These are phyloP conservation scores for Drosophila lacteicornis DNA, from an alignment of 1,140 invertebrate species.

Conservation along the genomic window DNA sequence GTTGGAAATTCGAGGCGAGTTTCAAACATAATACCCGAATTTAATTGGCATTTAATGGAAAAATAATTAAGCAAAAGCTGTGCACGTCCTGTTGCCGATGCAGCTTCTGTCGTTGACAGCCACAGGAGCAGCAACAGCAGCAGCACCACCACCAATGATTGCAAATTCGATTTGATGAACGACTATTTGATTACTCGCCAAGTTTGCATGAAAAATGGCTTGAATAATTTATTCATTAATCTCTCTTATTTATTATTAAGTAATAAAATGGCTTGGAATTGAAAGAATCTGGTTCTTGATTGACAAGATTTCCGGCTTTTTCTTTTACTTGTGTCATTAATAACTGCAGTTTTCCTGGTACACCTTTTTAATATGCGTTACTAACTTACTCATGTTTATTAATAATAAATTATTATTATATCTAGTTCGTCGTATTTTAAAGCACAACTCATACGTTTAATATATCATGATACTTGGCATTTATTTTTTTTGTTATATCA, in stretches of 20 bases:
- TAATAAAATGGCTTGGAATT: neutral
- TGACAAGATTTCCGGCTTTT: neutral
- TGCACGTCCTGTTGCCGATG: constrained; percentile 7
- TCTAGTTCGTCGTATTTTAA: neutral
- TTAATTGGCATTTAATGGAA: constrained; percentile 70
- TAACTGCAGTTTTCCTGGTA: neutral
- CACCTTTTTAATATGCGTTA: neutral
- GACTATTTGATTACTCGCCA: constrained; percentile 28
- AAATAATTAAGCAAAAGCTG: constrained; percentile 67
- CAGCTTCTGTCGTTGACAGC: constrained; percentile 39
- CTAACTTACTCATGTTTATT: too few relatives aligned
- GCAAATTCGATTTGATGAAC: constrained; percentile 4
- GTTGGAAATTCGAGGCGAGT: constrained; percentile 20
- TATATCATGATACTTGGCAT: neutral
- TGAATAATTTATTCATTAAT: neutral
- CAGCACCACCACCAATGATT: neutral
- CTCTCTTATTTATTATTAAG: neutral
- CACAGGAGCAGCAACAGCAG: constrained; percentile 8
- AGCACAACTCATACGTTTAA: neutral
- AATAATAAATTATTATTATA: too few relatives aligned
- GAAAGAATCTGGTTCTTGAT: neutral
- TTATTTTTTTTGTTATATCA: neutral
- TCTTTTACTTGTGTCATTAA: neutral
- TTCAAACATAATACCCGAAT: constrained; percentile 53
- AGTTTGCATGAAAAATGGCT: neutral